Evolutionary conservation across 2,113 vertebrate genomes (phyloP).

Genomic region (Engraulis encrasicolus): DNA sequence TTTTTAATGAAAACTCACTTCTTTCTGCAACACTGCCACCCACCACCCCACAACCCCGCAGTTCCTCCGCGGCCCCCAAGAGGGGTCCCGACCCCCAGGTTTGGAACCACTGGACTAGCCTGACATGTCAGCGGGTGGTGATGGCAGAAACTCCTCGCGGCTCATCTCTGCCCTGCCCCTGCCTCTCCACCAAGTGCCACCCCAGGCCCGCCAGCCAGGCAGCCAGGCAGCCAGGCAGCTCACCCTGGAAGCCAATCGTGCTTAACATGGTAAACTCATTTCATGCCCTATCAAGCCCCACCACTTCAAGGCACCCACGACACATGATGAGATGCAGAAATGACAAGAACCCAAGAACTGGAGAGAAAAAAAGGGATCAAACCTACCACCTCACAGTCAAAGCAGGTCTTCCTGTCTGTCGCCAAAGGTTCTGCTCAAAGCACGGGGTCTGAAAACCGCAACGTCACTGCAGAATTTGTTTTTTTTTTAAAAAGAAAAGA

Average conservation of each 20-base stretch:
- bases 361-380: not conserved
- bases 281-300: constrained; percentile 37
- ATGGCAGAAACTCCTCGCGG: no score
- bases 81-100: no score
- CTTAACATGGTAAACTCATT: constrained; percentile 43
- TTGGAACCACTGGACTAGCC: no score
- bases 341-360: not conserved
- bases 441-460: not conserved
- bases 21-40: no score
- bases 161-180: not conserved
- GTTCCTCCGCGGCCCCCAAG: no score
- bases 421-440: not conserved
- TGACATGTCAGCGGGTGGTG: no score
- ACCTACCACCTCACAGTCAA: not conserved
- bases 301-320: constrained; percentile 22
- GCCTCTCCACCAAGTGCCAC: constrained; percentile 25
- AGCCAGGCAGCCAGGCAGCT: no score
- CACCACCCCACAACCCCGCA: no score
- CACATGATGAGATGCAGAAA: constrained; percentile 15
- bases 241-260: constrained; percentile 27
- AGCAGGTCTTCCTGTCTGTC: not conserved
- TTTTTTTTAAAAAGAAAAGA: no score
- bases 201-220: not conserved
- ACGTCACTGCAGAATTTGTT: not conserved
- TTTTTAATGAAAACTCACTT: no score